These are phyloP conservation scores for Ceyx erithaca DNA, from an alignment of 2,797 vertebrate genomes.

Conservation along the genomic window DNA sequence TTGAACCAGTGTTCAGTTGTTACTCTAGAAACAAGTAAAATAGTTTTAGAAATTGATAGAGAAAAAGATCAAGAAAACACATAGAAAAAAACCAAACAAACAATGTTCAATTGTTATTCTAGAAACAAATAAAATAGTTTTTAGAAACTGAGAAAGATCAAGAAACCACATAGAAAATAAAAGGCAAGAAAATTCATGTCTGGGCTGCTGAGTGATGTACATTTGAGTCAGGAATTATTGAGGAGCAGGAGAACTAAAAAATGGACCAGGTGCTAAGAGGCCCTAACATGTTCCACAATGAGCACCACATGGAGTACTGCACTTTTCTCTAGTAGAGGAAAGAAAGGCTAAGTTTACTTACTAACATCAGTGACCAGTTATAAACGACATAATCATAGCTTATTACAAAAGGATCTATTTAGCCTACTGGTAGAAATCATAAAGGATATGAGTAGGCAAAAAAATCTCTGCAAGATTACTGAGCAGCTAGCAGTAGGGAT, in stretches of 20 bases:
- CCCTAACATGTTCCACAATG: not conserved
- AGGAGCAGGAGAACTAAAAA: conserved; percentile 50
- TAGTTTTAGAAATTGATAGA: not conserved
- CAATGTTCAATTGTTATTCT: not conserved
- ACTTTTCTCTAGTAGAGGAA: not conserved
- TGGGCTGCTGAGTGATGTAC: conserved; percentile 13
- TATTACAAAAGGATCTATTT: not conserved
- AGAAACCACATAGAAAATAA: not conserved
- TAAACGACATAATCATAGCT: not conserved
- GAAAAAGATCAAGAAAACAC: not conserved
- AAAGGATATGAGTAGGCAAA: no score
- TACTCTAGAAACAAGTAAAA: not conserved
- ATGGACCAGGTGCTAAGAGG: not conserved
- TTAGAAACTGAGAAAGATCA: not conserved
- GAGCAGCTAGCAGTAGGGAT: no score
- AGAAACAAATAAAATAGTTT: not conserved
- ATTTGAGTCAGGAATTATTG: conserved; percentile 9
- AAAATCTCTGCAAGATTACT: no score
- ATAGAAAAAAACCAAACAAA: no score
- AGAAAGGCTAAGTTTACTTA: not conserved
- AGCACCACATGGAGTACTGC: not conserved
- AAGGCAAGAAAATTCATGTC: not conserved
- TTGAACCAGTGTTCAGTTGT: not conserved
- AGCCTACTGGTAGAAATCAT: not conserved
- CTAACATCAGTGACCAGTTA: not conserved